Base-by-base conservation (phyloP, 2,113 vertebrate genomes). In the Seriola dumerili region DNA sequence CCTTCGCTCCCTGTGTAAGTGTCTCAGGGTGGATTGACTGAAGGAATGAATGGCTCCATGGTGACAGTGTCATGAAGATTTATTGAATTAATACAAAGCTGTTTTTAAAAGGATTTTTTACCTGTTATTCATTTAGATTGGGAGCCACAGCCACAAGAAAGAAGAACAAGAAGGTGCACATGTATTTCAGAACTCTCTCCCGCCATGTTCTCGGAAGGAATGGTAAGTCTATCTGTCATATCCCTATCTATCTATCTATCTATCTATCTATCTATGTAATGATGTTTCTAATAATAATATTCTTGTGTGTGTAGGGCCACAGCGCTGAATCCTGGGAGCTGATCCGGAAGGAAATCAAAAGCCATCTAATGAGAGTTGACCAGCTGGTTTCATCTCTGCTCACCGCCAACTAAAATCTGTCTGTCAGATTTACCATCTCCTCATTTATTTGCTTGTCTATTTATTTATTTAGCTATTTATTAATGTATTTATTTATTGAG, bases 1-100 rank as follows among this genome's bases (percentile, higher is more conserved):
- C 7, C 91, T 95, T 4, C 80, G 16, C 34, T 62, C 84, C 84
- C 50, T 95, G 94, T 85, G 93, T 95, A 34, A 85, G 93, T 67
- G 57, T 42, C 40, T 42, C 40, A 42, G 40, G 40, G 40, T 42
- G 40, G 40, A 42, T 42, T 36, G 17, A 38, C 17, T 40, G 21
- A 34, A 38, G 1, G 10, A 9, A 29, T 19, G 7, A 29, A n/a
- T 0, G 5, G 5, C 1, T 38, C 9, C 23, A 19, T 4, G 9
- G 23, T n/a, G n/a, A 71, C 38, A 34, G 29, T 38, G 17, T 52
- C 1, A 16, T 17, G 17, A 21, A 3, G 8, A 52, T 19, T 19
- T 50, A 50, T 19, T 54, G 3, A 11, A 69, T 52, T 17, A 59
- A 29, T 32, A 29, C 23, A 59, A 29, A 13, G 2, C 14, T 50